These are phyloP conservation scores for Drosophila bocki DNA, from an alignment of 1,140 invertebrate species.

Conservation along the genomic window DNA sequence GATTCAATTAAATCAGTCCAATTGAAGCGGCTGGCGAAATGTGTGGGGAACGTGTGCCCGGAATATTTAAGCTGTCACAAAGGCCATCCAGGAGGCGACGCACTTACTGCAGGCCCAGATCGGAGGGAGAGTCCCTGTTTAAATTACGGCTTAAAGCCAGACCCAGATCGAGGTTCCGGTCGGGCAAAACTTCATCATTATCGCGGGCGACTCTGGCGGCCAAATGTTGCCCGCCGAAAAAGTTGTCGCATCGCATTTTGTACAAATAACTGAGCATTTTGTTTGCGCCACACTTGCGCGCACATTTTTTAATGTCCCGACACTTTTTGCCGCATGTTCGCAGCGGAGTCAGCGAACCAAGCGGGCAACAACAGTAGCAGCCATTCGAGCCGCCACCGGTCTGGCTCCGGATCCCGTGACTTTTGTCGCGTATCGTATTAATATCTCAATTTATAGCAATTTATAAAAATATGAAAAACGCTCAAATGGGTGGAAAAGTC, in stretches of 20 bases:
- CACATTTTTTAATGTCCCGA: slow-evolving; percentile 74
- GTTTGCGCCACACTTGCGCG: slow-evolving; percentile 77
- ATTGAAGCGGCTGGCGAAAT: slow-evolving; percentile 79
- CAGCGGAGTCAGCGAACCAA: slow-evolving; percentile 61
- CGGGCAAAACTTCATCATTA: slow-evolving; percentile 66
- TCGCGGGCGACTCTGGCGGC: slow-evolving; percentile 31
- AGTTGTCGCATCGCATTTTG: slow-evolving; percentile 71
- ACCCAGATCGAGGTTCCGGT: slow-evolving; percentile 7
- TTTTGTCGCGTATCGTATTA: slow-evolving; percentile 80
- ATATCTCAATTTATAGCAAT: slow-evolving; percentile 84
- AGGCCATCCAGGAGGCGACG: slow-evolving; percentile 34
- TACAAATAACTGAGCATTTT: slow-evolving; percentile 81
- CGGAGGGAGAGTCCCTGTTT: slow-evolving; percentile 34
- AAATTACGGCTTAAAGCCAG: slow-evolving; percentile 70
- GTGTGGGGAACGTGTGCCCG: slow-evolving; percentile 56
- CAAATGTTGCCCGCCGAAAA: slow-evolving; percentile 67
- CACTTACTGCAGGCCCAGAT: slow-evolving; percentile 26
- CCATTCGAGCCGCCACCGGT: slow-evolving; percentile 13
- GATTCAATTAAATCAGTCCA: slow-evolving; percentile 83
- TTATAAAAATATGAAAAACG: slow-evolving; percentile 83
- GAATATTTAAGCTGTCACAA: slow-evolving; percentile 73
- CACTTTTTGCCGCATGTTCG: slow-evolving; percentile 73
- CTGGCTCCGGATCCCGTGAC: slow-evolving; percentile 47
- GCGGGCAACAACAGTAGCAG: slow-evolving; percentile 44
- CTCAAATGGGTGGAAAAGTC: slow-evolving; percentile 25